Percentiles rank a stretch among this genome's conserved stretches.
phyloP scores from a whole-genome alignment of 2,888 invertebrate species.

The Aradus depressus region DNA sequence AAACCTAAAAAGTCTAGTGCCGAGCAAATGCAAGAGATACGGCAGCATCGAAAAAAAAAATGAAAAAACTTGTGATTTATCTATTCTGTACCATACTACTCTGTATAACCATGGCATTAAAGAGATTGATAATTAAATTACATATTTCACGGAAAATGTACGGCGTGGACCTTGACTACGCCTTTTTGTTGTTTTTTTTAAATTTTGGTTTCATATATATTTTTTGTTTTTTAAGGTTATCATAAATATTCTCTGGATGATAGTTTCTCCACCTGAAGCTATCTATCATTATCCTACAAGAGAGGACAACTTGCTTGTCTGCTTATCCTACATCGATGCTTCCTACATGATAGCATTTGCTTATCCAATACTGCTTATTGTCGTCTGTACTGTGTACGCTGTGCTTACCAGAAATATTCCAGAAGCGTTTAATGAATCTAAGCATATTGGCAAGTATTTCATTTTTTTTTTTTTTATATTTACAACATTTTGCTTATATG shows the following conservation, averaged over 20 bases:
- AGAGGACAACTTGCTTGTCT: constrained; percentile 86
- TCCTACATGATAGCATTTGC: constrained; percentile 90
- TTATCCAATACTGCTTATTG: constrained; percentile 81
- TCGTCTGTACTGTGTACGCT: constrained; percentile 92
- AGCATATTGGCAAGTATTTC: constrained; percentile 78
- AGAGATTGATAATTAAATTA: too few relatives aligned
- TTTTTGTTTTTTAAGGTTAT: constrained; percentile 49
- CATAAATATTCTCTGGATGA: constrained; percentile 85
- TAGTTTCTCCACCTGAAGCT: constrained; percentile 78
- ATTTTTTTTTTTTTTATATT: not conserved
- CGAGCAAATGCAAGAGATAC: too few relatives aligned
- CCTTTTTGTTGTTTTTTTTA: not conserved
- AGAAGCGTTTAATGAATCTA: constrained; percentile 96
- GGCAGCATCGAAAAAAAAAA: too few relatives aligned
- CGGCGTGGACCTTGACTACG: not conserved
- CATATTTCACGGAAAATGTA: too few relatives aligned
- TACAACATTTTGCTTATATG: not conserved
- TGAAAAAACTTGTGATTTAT: too few relatives aligned
- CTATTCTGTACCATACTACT: too few relatives aligned
- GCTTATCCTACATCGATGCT: constrained; percentile 82
- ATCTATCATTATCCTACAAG: constrained; percentile 83
- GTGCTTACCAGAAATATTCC: constrained; percentile 92
- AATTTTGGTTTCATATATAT: not conserved
- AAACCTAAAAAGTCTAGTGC: too few relatives aligned
- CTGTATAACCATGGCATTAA: too few relatives aligned